Conservation (phyloP, 92 coral and sea anemone species). For the Metridium senile region DNA sequence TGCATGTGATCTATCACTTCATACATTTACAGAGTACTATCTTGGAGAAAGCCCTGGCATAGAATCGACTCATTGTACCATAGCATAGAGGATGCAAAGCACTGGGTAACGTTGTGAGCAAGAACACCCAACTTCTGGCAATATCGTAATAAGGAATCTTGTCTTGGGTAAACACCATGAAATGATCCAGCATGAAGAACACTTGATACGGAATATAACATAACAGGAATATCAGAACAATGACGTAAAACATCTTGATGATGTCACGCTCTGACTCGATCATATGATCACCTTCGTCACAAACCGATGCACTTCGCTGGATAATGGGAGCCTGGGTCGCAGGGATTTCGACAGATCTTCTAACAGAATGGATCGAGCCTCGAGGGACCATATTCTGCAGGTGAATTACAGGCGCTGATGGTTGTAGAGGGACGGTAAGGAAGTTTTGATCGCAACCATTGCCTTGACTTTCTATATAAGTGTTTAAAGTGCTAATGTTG, state of each 20-base stretch:
- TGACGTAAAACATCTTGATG: conserved; percentile 60
- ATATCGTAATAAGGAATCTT: conserved; percentile 25
- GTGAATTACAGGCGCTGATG: background rate
- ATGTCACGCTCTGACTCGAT: conserved; percentile 53
- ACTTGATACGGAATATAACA: conserved; percentile 69
- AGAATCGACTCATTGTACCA: conserved; percentile 64
- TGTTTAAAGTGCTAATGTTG: conserved; percentile 38
- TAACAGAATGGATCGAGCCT: conserved; percentile 4
- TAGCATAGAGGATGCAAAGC: conserved; percentile 68
- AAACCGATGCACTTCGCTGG: background rate
- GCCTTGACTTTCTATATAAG: conserved; percentile 29
- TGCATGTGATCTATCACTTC: no score
- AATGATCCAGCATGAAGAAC: conserved; percentile 23
- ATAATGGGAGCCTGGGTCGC: background rate
- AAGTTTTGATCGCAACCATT: conserved; percentile 19
- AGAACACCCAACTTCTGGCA: conserved; percentile 7
- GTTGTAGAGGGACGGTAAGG: conserved; percentile 14
- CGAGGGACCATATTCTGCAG: conserved; percentile 1
- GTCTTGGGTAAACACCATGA: background rate
- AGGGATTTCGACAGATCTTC: background rate
- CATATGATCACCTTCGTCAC: conserved; percentile 21
- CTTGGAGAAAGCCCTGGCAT: conserved; percentile 58
- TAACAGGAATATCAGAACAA: conserved; percentile 44
- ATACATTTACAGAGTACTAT: conserved; percentile 47
- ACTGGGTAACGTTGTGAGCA: conserved; percentile 46